Base-by-base conservation (phyloP, 2,888 invertebrate species). In the Actias luna region DNA sequence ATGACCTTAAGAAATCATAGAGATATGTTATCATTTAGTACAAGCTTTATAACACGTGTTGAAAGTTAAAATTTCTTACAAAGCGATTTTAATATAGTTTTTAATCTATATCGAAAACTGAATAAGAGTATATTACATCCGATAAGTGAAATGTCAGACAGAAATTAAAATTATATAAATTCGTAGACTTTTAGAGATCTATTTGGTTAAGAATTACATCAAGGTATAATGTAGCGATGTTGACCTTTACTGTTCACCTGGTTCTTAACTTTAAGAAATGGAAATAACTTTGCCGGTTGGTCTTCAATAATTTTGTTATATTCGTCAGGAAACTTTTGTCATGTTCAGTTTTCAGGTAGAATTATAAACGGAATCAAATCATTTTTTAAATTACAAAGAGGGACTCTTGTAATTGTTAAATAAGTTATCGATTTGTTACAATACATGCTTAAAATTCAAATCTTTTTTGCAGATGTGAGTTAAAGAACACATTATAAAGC, bases 261-360 rank as follows among this genome's bases (percentile, higher is more conserved):
- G 52, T 27, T 52, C 52, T 2, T 14, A 52, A 27, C 52, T 52
- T 52, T 52, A 52, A 52, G 16, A 25, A 25, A 52, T 52, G 25
- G n/a, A 52, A 52, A 52, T 25, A 5, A 27, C 52, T 52, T 52
- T 27, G 12, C 50, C 25, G 52, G 27, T 25, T 27, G 25, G 52
- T 52, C 52, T 52, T 52, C 52, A 52, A 25, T 52, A 27, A 52
- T 27, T 52, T 52, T 52, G 27, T 52, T 52, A 52, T 52, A 52
- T 52, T 52, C 27, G 27, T 27, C 25, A 14, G 8, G 52, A 52
- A 52, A 52, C 12, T 52, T 52, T 52, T 27, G 27, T 27, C 52
- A 12, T 16, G 12, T 52, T 52, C 52, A 27, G 27, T 25, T 52
- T 52, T 27, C 52, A 12, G 27, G 27, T 52, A 25, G 25, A 27